A percentile compares a stretch with the other conserved stretches of the same genome.
These are phyloP conservation scores for Bucco capensis DNA, from an alignment of 2,113 vertebrate species.

Conservation along the genomic window DNA sequence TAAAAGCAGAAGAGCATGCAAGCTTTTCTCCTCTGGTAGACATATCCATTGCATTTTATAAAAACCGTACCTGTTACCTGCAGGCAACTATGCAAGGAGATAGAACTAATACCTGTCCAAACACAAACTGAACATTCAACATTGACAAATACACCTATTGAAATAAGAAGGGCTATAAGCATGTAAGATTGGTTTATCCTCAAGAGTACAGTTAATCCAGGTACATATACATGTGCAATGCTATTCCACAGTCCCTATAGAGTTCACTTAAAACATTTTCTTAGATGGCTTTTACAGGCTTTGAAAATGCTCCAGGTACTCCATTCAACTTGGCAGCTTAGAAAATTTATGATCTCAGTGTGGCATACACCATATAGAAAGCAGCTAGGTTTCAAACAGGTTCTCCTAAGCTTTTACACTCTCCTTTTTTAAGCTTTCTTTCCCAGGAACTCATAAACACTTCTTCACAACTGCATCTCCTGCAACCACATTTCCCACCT, in stretches of 20 bases:
- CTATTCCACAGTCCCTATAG: not conserved
- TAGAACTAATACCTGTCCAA: conserved; percentile 26
- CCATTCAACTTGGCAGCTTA: not conserved
- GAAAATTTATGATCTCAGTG: not conserved
- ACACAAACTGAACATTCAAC: not conserved
- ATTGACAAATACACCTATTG: not conserved
- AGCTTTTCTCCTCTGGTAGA: not conserved
- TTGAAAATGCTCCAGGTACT: not conserved
- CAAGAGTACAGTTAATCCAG: conserved; percentile 58
- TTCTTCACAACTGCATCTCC: not conserved
- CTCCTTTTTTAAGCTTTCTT: not conserved
- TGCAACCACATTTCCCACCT: not conserved
- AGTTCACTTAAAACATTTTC: not conserved
- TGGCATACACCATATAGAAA: not conserved
- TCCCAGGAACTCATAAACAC: not conserved
- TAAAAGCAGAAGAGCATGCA: not conserved
- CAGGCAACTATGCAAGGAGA: not conserved
- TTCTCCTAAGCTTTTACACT: not conserved
- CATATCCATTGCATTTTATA: not conserved
- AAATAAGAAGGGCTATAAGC: not conserved
- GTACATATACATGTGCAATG: not conserved
- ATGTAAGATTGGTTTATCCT: not conserved
- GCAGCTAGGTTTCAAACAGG: not conserved
- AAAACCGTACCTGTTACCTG: not conserved
- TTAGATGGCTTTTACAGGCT: not conserved